Percentiles rank a stretch among this genome's conserved stretches.
phyloP scores from a whole-genome alignment of 2,888 invertebrate genomes.

The Drosophila basisetae region DNA sequence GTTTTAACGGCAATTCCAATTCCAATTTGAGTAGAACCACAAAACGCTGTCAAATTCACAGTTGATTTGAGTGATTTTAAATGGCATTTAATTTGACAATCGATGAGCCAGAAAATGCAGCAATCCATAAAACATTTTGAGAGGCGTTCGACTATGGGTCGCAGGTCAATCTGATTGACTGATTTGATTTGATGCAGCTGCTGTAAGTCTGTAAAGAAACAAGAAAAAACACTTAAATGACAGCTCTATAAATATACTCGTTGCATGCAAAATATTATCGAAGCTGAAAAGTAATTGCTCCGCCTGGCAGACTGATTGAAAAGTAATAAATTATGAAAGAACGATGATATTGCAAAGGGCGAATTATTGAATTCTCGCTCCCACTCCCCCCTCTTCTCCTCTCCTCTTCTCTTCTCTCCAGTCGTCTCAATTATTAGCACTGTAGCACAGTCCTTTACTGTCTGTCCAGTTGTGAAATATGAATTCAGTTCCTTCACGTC shows the following conservation, averaged over 20 bases:
- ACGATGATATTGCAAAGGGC: slow-evolving; percentile 19
- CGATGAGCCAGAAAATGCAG: slow-evolving; percentile 55
- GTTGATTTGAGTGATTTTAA: slow-evolving; percentile 61
- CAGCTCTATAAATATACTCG: slow-evolving; percentile 22
- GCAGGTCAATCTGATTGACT: slow-evolving; percentile 47
- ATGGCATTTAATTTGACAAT: slow-evolving; percentile 65
- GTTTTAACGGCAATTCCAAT: slow-evolving; percentile 29
- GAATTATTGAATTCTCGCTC: slow-evolving; percentile 18
- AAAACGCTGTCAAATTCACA: slow-evolving; percentile 54
- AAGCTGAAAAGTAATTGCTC: slow-evolving; percentile 36
- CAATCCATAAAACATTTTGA: slow-evolving; percentile 23
- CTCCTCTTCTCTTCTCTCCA: not conserved
- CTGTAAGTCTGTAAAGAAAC: slow-evolving; percentile 4
- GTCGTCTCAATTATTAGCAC: slow-evolving; percentile 5
- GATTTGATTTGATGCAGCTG: slow-evolving; percentile 55
- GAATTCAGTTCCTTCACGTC: slow-evolving; percentile 19
- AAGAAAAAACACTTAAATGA: slow-evolving; percentile 6
- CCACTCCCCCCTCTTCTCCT: not conserved
- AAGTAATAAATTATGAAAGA: not conserved
- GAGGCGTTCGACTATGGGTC: slow-evolving; percentile 52
- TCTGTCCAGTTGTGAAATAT: slow-evolving; percentile 35
- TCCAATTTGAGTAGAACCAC: slow-evolving; percentile 40
- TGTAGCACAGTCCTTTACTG: slow-evolving; percentile 13
- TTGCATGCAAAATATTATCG: slow-evolving; percentile 37
- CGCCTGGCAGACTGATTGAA: slow-evolving; percentile 14